Base-by-base conservation (phyloP, 2,113 vertebrate species). In the Oryzias celebensis region DNA sequence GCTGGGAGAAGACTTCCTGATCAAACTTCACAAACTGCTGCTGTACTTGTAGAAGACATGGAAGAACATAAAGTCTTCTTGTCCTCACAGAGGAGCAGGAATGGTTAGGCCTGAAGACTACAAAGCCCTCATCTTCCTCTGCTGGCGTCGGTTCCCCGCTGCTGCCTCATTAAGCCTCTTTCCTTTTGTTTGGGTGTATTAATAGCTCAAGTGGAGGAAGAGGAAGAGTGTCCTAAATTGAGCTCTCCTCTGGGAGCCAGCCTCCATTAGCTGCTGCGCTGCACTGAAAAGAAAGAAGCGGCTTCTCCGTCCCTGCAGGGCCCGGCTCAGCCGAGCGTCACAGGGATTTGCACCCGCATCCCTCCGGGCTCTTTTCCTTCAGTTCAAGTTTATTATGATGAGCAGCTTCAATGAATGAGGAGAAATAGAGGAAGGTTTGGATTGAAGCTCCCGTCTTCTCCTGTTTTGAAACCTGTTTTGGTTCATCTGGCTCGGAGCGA, bases 161-260 rank as follows among this genome's bases (percentile, higher is more conserved):
- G 75, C 81, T 71, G 80, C 75, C 73, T 90, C 85, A 83, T 82
- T 88, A 84, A 81, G 78, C 77, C 85, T 84, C 79, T 81, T 75
- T 71, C 82, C 82, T 88, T 85, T 90, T 89, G 77, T 91, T 85
- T 85, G 83, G 82, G 84, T 85, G 66, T 91, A 91, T 91, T 88
- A 88, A 91, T 91, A 92, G 88, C 87, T 85, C 59, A 49, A 87
- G 87, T 72, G 81, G 81, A 84, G 81, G 85, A 85, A 77, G 73
- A 81, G 83, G 84, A 75, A 78, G 82, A 83, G 84, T 83, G 89
- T 87, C 87, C 89, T 89, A 91, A 81, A 85, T 90, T 75, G 77
- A 90, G 87, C 76, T 73, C 67, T 75, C 83, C 88, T 77, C 68
- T 62, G 75, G 82, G 87, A 87, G 82, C 53, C 67, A 31, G 65